These are phyloP conservation scores for Altica lythri DNA, from an alignment of 2,888 invertebrate species.

Conservation along the genomic window DNA sequence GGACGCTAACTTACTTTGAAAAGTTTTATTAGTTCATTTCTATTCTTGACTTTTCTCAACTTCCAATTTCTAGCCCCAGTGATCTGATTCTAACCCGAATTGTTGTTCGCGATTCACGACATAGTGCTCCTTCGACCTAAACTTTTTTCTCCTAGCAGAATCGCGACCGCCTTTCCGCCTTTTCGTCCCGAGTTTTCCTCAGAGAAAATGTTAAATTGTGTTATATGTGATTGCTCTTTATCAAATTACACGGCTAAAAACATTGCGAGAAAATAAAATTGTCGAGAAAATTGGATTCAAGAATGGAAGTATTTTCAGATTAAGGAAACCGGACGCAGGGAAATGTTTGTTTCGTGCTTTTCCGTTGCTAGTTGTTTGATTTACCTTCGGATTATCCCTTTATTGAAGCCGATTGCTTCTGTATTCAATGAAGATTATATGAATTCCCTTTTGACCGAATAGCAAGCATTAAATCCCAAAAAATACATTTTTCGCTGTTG, in stretches of 20 bases:
- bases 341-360: slow-evolving; percentile 14
- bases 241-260: slow-evolving; percentile 21
- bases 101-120: neutral
- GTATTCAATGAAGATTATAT: slow-evolving; percentile 7
- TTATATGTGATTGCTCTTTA: slow-evolving; percentile 27
- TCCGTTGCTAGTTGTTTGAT: slow-evolving; percentile 10
- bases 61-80: neutral
- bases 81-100: neutral
- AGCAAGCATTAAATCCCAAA: neutral
- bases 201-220: slow-evolving; percentile 19
- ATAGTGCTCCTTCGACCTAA: neutral
- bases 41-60: neutral
- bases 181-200: neutral
- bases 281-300: slow-evolving; percentile 17
- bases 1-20: too few species aligned
- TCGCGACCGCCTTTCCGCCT: neutral
- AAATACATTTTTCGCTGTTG: neutral
- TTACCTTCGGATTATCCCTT: slow-evolving; percentile 13
- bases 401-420: slow-evolving; percentile 6
- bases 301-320: slow-evolving; percentile 7
- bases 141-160: neutral
- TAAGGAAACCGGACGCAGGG: neutral
- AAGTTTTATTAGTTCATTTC: neutral
- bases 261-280: slow-evolving; percentile 19
- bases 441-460: neutral